These are phyloP conservation scores for Cephus nigrinus DNA, from an alignment of 2,888 invertebrate species.

Conservation along the genomic window DNA sequence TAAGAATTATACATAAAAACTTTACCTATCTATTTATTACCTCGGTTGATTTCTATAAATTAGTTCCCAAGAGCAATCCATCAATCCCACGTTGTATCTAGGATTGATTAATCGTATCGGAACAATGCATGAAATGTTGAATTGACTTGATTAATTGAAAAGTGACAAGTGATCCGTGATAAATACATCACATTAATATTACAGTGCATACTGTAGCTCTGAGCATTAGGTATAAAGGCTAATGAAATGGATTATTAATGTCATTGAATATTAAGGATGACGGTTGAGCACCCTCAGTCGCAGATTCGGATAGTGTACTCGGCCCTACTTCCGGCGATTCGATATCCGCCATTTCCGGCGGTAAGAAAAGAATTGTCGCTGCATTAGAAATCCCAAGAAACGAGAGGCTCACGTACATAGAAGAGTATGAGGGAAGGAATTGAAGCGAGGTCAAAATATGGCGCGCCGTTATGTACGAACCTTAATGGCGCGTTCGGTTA, in stretches of 20 bases:
- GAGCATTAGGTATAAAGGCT: not conserved
- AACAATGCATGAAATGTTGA: not conserved
- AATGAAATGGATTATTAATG: not conserved
- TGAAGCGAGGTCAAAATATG: not conserved
- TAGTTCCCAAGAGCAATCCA: not conserved
- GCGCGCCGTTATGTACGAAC: not conserved
- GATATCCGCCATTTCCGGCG: not conserved
- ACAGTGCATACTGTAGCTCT: not conserved
- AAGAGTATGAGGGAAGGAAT: not conserved
- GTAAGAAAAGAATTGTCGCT: not conserved
- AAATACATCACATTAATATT: not conserved
- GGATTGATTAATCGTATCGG: not conserved
- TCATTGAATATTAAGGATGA: not conserved
- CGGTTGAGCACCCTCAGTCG: not conserved
- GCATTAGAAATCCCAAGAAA: not conserved
- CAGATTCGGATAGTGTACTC: not conserved
- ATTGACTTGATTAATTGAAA: not conserved
- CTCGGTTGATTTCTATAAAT: not conserved
- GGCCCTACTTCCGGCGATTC: not conserved
- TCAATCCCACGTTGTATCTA: not conserved
- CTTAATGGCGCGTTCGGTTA: constrained; percentile 43
- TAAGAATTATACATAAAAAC: not conserved
- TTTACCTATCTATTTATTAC: not conserved
- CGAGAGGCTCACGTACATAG: not conserved
- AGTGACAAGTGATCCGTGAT: not conserved